phyloP scores from a whole-genome alignment of 2,888 invertebrate genomes.

The Hedychridium roseum region DNA sequence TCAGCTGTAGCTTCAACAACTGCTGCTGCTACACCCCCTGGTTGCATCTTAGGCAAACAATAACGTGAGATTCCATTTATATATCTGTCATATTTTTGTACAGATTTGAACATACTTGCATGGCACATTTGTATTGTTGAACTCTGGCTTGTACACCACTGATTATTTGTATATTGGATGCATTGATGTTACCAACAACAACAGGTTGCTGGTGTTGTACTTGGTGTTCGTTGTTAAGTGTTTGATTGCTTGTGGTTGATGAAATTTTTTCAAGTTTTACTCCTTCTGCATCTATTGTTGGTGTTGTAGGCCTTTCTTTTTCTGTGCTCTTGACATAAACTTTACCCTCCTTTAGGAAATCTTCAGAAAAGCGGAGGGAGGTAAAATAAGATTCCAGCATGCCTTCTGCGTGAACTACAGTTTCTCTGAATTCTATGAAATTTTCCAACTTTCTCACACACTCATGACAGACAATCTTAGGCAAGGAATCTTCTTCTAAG shows the following conservation, averaged over 20 bases:
- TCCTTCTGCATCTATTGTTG: no score
- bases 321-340: slow-evolving; percentile 61
- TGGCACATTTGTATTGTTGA: slow-evolving; percentile 64
- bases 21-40: slow-evolving; percentile 58
- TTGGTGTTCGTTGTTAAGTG: slow-evolving; percentile 39
- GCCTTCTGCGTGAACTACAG: slow-evolving; percentile 72
- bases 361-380: slow-evolving; percentile 69
- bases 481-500: slow-evolving; percentile 73
- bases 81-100: neutral
- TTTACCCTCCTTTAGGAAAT: slow-evolving; percentile 71
- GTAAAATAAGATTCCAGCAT: slow-evolving; percentile 75
- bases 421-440: slow-evolving; percentile 71
- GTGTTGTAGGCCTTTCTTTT: slow-evolving; percentile 47
- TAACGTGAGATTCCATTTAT: neutral
- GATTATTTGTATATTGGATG: slow-evolving; percentile 64
- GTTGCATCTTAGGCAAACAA: slow-evolving; percentile 52
- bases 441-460: slow-evolving; percentile 72
- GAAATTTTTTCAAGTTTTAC: slow-evolving; percentile 48
- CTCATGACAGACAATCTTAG: slow-evolving; percentile 73
- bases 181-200: slow-evolving; percentile 58
- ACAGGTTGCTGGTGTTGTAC: slow-evolving; percentile 54
- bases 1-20: slow-evolving; percentile 63
- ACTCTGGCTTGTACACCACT: slow-evolving; percentile 61
- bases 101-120: slow-evolving; percentile 55
- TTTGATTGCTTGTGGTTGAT: slow-evolving; percentile 27